Base-by-base conservation (phyloP, 2,797 vertebrate species). In the Lepilemur septentrionalis region DNA sequence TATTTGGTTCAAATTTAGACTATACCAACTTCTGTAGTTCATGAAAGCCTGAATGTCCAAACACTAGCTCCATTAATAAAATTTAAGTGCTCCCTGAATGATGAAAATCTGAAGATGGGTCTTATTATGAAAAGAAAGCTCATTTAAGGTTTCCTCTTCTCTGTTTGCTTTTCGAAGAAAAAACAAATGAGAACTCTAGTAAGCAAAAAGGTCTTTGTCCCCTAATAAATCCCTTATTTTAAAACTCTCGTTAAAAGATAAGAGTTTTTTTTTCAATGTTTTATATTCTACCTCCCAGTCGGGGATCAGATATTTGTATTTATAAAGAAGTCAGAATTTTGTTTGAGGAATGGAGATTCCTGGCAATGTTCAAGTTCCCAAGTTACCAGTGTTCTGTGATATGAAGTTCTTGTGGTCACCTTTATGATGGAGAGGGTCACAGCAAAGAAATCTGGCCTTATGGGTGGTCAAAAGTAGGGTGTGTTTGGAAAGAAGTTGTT, bases 401-500 rank as follows among this genome's bases (percentile, higher is more conserved):
- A 1, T 41, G 32, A 72, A 87, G 52, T 48, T 79, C 41, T 78
- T 78, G 35, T 63, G 23, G 15, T 94, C 43, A 88, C 61, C 50
- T 86, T 72, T 28, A 8, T 65, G 67, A 46, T 41, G 35, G 35
- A 50, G 50, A 75, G 79, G 90, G 73, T 96, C 93, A 91, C n/a
- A 32, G 78, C 9, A 14, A 38, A 78, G 46, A 83, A 65, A n/a
- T 86, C 46, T 48, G 52, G 79, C 79, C 13, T 80, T n/a, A 48
- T 78, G 95, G 95, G 97, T 96, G 97, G 96, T 94, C 96, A 55
- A 5, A 70, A 93, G 52, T 65, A 59, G 85, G 76, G 20, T 76
- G 65, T 95, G 65, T 82, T 92, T 94, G 92, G 94, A 76, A 83
- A 84, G 59, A 89, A 65, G 41, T 32, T 89, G 20, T 90, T 96